Conservation (phyloP, 2,888 invertebrate species). For the Cyaniris semiargus region DNA sequence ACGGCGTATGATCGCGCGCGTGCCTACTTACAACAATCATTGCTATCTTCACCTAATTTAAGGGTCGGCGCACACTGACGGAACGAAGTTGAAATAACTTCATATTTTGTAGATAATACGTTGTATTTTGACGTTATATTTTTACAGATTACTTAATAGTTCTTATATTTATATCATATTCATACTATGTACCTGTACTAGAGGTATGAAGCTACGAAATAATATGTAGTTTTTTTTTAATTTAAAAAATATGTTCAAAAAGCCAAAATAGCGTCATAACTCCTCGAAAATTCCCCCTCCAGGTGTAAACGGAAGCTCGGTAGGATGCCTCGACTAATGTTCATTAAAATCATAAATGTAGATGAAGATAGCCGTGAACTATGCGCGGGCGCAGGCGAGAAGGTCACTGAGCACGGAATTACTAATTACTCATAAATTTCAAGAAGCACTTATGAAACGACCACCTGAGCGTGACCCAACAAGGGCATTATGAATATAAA, state of each 20-base stretch:
- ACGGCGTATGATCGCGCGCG: constrained; percentile 3
- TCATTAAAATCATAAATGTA: constrained; percentile 5
- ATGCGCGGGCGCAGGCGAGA: constrained; percentile 66
- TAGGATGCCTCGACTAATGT: not conserved
- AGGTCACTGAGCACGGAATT: constrained; percentile 76
- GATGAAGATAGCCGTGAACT: constrained; percentile 78
- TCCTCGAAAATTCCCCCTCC: not conserved
- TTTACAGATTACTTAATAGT: too few species aligned
- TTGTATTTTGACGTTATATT: not conserved
- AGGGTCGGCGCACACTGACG: not conserved
- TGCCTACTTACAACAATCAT: constrained; percentile 22
- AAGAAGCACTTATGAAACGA: constrained; percentile 71
- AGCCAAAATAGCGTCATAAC: not conserved
- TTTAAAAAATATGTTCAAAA: not conserved
- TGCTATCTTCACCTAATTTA: constrained; percentile 12
- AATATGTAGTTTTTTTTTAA: too few species aligned
- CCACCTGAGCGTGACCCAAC: constrained; percentile 75
- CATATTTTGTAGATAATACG: not conserved
- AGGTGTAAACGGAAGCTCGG: constrained; percentile 12
- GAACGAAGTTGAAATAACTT: not conserved
- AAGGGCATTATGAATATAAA: constrained; percentile 66
- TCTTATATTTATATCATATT: too few species aligned
- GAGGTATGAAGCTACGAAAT: too few species aligned
- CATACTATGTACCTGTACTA: too few species aligned
- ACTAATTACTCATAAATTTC: constrained; percentile 74